Evolutionary conservation across 2,113 vertebrate species (phyloP).

Genomic region (Pygoscelis antarcticus): DNA sequence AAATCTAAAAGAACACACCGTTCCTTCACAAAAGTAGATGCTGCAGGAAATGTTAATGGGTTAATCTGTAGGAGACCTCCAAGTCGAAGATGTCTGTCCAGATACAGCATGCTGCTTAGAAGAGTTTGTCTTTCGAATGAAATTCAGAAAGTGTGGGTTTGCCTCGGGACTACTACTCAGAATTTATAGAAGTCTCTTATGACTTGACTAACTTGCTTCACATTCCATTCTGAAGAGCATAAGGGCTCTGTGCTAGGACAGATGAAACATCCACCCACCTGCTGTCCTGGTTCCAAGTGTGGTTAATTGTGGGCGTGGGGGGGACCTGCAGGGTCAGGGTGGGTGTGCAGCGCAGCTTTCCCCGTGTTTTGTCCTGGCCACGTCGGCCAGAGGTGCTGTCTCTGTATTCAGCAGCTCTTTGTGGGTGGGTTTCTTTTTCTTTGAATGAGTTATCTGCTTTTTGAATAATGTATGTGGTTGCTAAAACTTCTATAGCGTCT

Average conservation of each 20-base stretch:
- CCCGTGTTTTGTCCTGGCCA: fast-evolving
- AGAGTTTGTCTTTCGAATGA: neutral
- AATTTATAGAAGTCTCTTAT: neutral
- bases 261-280: neutral
- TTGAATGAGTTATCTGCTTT: neutral
- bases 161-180: fast-evolving
- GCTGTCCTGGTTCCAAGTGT: neutral
- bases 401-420: neutral
- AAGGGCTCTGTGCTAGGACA: neutral
- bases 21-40: neutral
- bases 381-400: neutral
- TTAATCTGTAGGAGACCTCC: neutral
- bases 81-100: neutral
- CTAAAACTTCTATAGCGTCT: neutral
- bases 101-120: fast-evolving
- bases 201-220: neutral
- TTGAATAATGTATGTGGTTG: neutral
- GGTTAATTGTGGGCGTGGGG: fast-evolving
- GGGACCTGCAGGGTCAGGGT: too few relatives aligned
- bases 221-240: fast-evolving
- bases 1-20: neutral
- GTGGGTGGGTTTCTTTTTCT: neutral
- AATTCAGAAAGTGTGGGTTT: neutral
- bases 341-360: too few relatives aligned
- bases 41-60: neutral